phyloP scores from a whole-genome alignment of 2,888 invertebrate genomes.

The Hermaeophaga mercurialis region DNA sequence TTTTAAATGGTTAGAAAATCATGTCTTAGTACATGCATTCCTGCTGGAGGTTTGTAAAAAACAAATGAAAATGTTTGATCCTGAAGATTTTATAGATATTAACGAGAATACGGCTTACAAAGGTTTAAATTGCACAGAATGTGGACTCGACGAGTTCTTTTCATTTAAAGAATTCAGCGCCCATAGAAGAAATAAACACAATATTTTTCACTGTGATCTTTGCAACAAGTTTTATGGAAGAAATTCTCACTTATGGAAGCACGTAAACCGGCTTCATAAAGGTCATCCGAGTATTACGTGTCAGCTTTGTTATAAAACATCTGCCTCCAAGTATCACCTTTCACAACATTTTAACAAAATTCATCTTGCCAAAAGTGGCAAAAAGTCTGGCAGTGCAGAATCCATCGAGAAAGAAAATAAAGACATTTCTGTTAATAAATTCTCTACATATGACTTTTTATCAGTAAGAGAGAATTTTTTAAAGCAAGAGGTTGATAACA shows the following conservation, averaged over 20 bases:
- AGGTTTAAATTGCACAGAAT: slow-evolving; percentile 47
- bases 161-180: slow-evolving; percentile 61
- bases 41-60: slow-evolving; percentile 55
- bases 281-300: slow-evolving; percentile 66
- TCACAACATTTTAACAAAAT: slow-evolving; percentile 63
- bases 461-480: slow-evolving; percentile 53
- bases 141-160: slow-evolving; percentile 52
- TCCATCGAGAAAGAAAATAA: neutral
- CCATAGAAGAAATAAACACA: slow-evolving; percentile 61
- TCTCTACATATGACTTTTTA: slow-evolving; percentile 51
- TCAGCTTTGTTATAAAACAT: slow-evolving; percentile 63
- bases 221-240: slow-evolving; percentile 66
- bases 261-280: slow-evolving; percentile 64
- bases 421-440: slow-evolving; percentile 42
- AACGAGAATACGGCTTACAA: slow-evolving; percentile 48
- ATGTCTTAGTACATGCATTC: slow-evolving; percentile 63
- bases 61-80: slow-evolving; percentile 56
- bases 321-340: slow-evolving; percentile 64
- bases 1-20: slow-evolving; percentile 59
- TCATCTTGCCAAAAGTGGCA: slow-evolving; percentile 50
- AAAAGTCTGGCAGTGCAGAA: slow-evolving; percentile 3
- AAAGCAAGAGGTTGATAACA: slow-evolving; percentile 46
- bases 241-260: slow-evolving; percentile 67
- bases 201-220: slow-evolving; percentile 65
- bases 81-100: slow-evolving; percentile 58